These are phyloP conservation scores for Lindbergichthys nudifrons DNA, from an alignment of 2,797 vertebrate species.

Conservation along the genomic window DNA sequence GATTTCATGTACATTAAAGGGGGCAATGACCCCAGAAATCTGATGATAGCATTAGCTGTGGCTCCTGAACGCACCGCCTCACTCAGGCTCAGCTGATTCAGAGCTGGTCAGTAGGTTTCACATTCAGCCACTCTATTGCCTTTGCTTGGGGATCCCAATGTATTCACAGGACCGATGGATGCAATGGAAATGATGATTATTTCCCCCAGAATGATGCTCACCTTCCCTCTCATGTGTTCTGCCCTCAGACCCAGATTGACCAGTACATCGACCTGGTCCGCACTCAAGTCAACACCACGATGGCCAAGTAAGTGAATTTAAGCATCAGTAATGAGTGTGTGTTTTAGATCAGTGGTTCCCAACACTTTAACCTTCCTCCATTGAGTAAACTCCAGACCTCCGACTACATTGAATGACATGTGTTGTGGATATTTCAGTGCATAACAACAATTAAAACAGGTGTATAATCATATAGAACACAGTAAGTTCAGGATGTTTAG, in stretches of 20 bases:
- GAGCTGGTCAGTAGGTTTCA: not conserved
- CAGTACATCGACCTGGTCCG: constrained; percentile 89
- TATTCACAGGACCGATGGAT: not conserved
- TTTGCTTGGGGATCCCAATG: not conserved
- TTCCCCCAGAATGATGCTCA: not conserved
- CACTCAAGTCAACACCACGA: constrained; percentile 86
- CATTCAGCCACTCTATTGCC: too few species aligned
- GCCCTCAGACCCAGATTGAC: constrained; percentile 90
- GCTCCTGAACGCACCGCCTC: not conserved
- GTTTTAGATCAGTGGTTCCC: too few species aligned
- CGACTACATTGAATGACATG: too few species aligned
- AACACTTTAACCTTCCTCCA: too few species aligned
- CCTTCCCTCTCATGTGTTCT: not conserved
- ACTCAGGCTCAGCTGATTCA: not conserved
- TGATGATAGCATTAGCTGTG: not conserved
- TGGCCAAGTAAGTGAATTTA: constrained; percentile 88
- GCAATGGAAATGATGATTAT: too few species aligned
- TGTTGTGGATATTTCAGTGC: too few species aligned
- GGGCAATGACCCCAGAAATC: too few species aligned
- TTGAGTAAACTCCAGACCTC: too few species aligned
- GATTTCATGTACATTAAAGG: too few species aligned
- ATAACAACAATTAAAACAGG: too few species aligned
- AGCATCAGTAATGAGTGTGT: not conserved
- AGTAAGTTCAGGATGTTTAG: too few species aligned
- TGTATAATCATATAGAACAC: too few species aligned